Conservation (phyloP, 2,113 vertebrate genomes). For the Hylia prasina region DNA sequence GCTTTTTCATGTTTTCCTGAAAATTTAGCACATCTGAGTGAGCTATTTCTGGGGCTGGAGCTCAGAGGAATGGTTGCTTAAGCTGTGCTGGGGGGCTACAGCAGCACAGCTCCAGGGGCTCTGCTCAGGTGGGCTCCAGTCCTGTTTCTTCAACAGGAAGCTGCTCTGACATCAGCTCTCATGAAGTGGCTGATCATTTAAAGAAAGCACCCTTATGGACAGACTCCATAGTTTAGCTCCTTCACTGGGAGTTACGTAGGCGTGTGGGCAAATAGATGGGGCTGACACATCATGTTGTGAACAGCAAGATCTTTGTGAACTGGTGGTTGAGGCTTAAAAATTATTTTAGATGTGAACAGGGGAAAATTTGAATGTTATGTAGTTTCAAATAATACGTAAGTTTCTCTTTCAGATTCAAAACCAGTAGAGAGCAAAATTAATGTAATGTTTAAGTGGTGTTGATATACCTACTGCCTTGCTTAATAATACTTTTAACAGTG, state of each 20-base stretch:
- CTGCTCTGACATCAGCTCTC: background rate
- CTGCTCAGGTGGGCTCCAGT: background rate
- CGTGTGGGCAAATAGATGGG: background rate
- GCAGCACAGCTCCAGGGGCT: background rate
- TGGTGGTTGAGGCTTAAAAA: background rate
- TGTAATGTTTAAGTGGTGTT: background rate
- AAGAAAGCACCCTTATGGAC: background rate
- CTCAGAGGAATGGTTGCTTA: background rate
- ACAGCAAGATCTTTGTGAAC: background rate
- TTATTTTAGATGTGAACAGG: background rate
- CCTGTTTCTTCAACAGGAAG: background rate
- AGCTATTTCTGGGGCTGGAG: background rate
- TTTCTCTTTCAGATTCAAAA: background rate
- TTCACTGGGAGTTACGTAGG: background rate
- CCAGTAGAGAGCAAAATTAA: background rate
- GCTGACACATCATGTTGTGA: background rate
- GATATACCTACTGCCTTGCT: background rate
- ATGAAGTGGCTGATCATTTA: background rate
- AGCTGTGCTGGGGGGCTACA: background rate
- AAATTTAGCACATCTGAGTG: background rate
- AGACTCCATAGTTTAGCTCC: background rate
- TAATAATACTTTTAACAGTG: background rate
- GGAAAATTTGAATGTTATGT: background rate
- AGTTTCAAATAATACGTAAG: background rate
- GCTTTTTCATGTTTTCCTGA: background rate